Evolutionary conservation across 2,113 vertebrate genomes (phyloP).

Genomic region (Scophthalmus maximus): DNA sequence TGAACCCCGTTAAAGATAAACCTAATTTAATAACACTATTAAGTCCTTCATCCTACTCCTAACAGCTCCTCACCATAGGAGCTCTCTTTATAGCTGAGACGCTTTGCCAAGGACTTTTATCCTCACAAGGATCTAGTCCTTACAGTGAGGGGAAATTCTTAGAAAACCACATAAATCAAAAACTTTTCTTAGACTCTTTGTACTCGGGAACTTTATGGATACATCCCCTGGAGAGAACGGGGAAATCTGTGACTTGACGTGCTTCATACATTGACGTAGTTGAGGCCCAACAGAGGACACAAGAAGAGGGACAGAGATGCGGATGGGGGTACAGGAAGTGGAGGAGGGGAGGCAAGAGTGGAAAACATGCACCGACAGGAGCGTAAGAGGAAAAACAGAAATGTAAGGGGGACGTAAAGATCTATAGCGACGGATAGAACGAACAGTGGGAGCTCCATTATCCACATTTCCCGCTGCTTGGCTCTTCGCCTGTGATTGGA

Average conservation of each 20-base stretch:
- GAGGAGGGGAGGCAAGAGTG: background rate
- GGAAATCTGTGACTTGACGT: background rate
- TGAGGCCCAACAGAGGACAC: background rate
- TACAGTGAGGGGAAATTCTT: too few species aligned
- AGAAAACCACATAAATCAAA: background rate
- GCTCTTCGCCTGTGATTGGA: slow-evolving; percentile 63
- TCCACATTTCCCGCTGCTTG: slow-evolving; percentile 63
- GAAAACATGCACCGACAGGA: slow-evolving; percentile 1
- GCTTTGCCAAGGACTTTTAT: background rate
- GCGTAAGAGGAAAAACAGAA: slow-evolving; percentile 8
- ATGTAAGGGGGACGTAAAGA: slow-evolving; percentile 24
- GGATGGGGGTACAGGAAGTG: background rate
- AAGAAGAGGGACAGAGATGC: background rate
- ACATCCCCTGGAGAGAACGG: background rate
- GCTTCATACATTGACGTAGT: slow-evolving; percentile 10
- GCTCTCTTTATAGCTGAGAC: background rate
- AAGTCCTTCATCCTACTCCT: background rate
- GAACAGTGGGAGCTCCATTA: slow-evolving; percentile 72
- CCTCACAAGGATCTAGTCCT: too few species aligned
- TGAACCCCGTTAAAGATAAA: background rate
- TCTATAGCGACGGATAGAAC: slow-evolving; percentile 38
- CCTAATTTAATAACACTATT: background rate
- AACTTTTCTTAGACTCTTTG: background rate
- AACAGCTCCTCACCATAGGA: background rate
- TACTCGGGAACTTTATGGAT: background rate